phyloP scores from a whole-genome alignment of 1,140 invertebrate genomes.

The Atta colombica region DNA sequence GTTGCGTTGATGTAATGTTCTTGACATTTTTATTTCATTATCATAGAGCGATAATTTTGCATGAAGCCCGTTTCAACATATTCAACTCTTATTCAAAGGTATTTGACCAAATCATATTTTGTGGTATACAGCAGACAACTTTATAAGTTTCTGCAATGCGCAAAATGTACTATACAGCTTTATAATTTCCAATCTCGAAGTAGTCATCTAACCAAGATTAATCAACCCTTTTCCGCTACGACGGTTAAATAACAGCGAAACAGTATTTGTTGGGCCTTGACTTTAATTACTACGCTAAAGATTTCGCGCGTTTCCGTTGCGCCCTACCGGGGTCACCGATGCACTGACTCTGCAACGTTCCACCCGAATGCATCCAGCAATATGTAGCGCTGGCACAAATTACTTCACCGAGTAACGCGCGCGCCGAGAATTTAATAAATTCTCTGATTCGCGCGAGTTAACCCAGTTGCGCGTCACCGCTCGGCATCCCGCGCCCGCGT shows the following conservation, averaged over 20 bases:
- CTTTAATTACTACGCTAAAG: slow-evolving; percentile 51
- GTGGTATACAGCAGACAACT: background rate
- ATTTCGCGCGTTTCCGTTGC: slow-evolving; percentile 17
- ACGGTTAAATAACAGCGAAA: slow-evolving; percentile 27
- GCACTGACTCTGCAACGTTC: background rate
- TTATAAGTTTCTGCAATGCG: background rate
- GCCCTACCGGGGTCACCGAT: background rate
- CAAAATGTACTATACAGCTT: background rate
- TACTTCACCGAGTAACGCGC: slow-evolving; percentile 58
- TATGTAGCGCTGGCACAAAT: slow-evolving; percentile 55
- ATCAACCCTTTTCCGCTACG: background rate
- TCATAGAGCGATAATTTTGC: background rate
- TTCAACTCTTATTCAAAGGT: background rate
- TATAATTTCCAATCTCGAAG: slow-evolving; percentile 9
- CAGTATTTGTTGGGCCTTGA: slow-evolving; percentile 1
- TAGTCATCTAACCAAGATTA: background rate
- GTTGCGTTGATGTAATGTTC: background rate
- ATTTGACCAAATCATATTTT: background rate
- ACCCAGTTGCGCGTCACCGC: slow-evolving; percentile 37
- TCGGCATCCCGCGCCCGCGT: background rate
- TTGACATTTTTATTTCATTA: background rate
- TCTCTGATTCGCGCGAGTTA: slow-evolving; percentile 28
- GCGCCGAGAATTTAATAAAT: slow-evolving; percentile 61
- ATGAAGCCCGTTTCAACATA: background rate
- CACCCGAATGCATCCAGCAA: slow-evolving; percentile 42